Conservation (phyloP, 1,140 invertebrate genomes). For the Bombus balteatus region DNA sequence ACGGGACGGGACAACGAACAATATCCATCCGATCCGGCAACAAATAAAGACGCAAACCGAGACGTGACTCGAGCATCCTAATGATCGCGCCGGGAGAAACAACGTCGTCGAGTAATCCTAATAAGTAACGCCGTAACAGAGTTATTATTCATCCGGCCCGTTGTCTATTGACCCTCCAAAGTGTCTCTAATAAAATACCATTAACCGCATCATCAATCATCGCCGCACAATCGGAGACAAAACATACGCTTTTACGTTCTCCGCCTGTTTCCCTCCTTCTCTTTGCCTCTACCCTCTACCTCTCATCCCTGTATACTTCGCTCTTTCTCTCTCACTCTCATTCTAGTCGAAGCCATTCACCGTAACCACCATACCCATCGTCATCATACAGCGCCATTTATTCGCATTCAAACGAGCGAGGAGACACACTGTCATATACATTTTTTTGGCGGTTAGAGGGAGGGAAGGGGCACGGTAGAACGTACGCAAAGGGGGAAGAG, state of each 20-base stretch:
- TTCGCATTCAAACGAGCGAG: conserved; percentile 63
- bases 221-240: conserved; percentile 68
- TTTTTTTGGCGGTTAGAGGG: conserved; percentile 10
- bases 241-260: conserved; percentile 65
- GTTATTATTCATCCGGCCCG: conserved; percentile 72
- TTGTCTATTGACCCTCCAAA: conserved; percentile 72
- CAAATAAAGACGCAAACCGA: conserved; percentile 41
- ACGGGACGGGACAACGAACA: neutral
- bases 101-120: conserved; percentile 66
- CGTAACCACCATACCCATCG: conserved; percentile 46
- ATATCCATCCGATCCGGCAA: conserved; percentile 10
- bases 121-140: conserved; percentile 70
- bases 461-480: neutral
- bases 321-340: neutral
- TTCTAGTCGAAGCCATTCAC: conserved; percentile 17
- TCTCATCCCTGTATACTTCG: neutral
- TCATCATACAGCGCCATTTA: conserved; percentile 56
- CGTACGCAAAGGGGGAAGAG: neutral
- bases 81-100: conserved; percentile 49
- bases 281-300: no score
- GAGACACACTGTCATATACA: conserved; percentile 54
- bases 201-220: conserved; percentile 76
- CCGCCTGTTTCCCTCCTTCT: conserved; percentile 43
- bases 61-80: conserved; percentile 27
- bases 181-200: conserved; percentile 76